Evolutionary conservation across 1,140 invertebrate genomes (phyloP).

Genomic region (Scaptomyza graminum): DNA sequence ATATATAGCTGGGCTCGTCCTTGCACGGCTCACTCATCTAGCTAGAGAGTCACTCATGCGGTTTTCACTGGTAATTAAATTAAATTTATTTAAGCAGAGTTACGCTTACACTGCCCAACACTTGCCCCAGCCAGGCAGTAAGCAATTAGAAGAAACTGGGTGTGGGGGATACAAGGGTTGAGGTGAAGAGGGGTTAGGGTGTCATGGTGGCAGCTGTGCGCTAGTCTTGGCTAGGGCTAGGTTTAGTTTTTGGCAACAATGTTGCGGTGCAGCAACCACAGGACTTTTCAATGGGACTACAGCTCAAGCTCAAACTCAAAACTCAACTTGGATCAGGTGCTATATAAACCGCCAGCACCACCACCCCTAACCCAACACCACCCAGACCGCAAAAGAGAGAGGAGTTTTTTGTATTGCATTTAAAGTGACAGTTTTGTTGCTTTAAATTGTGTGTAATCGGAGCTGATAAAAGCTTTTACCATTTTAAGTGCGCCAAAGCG

Average conservation of each 20-base stretch:
- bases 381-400: neutral
- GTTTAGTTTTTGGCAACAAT: conserved; percentile 77
- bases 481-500: conserved; percentile 41
- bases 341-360: conserved; percentile 27
- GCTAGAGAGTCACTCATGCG: conserved; percentile 75
- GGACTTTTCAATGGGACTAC: conserved; percentile 51
- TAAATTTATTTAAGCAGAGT: conserved; percentile 82
- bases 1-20: conserved; percentile 56
- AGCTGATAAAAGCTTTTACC: conserved; percentile 76
- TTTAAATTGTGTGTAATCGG: conserved; percentile 78
- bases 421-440: conserved; percentile 77
- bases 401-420: conserved; percentile 52
- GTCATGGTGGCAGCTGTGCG: conserved; percentile 21
- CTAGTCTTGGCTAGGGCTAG: conserved; percentile 64
- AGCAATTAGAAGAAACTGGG: neutral
- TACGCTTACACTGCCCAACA: conserved; percentile 53
- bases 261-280: conserved; percentile 76
- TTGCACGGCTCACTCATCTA: conserved; percentile 65
- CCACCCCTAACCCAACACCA: neutral
- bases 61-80: conserved; percentile 83
- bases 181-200: neutral
- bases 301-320: conserved; percentile 15
- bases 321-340: conserved; percentile 54
- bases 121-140: neutral
- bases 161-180: neutral